A percentile compares a stretch with the other conserved stretches of the same genome.
Conservation (phyloP, 2,113 vertebrate species). For the Cervus canadensis region DNA sequence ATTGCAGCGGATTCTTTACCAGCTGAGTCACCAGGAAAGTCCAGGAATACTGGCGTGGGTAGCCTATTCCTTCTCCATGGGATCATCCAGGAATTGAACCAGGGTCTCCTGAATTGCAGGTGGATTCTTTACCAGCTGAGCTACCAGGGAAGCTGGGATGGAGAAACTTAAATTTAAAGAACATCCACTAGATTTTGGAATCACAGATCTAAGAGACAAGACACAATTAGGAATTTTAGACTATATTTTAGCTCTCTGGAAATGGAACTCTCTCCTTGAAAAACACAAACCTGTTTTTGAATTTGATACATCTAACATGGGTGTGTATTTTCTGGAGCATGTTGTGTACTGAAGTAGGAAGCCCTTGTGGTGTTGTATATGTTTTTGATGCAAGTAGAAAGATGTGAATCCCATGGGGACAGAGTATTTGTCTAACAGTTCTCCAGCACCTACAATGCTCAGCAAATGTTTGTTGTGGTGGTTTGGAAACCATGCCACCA, state of each 20-base stretch:
- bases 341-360: background rate
- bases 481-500: background rate
- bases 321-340: background rate
- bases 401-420: background rate
- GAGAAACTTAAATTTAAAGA: background rate
- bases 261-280: background rate
- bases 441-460: background rate
- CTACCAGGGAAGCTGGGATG: background rate
- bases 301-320: background rate
- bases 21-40: background rate
- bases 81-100: background rate
- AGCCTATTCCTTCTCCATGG: background rate
- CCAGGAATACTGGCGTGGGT: background rate
- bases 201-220: background rate
- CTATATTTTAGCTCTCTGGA: background rate
- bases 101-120: background rate
- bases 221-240: background rate
- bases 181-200: background rate
- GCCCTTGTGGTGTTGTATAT: background rate
- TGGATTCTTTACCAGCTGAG: background rate
- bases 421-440: background rate
- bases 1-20: background rate
- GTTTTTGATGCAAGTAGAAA: background rate
- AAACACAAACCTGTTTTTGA: background rate
- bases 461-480: background rate